phyloP scores from a whole-genome alignment of 53 echinoderm and acorn worm species.

The Patiria pectinifera region DNA sequence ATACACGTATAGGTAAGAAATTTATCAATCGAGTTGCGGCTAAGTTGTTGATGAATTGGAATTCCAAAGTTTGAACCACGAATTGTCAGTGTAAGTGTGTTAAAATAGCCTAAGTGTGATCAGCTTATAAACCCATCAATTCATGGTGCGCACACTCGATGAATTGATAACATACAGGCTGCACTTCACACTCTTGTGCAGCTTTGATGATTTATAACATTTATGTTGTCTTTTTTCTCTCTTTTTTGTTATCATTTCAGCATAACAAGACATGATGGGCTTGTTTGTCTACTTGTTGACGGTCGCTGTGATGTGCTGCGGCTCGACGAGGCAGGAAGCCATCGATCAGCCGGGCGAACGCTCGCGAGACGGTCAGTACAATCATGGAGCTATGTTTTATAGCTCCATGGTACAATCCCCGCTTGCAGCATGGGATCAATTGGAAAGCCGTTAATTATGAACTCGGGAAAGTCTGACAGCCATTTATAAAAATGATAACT shows the following conservation, averaged over 20 bases:
- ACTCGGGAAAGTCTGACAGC: too few species aligned
- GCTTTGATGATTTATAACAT: background rate
- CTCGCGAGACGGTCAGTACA: conserved; percentile 4
- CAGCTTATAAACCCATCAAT: too few species aligned
- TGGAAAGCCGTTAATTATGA: background rate
- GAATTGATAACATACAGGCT: too few species aligned
- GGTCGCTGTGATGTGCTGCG: background rate
- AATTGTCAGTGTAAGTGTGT: too few species aligned
- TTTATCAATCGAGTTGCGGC: too few species aligned
- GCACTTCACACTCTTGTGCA: too few species aligned
- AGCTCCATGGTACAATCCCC: background rate
- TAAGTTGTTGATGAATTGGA: too few species aligned
- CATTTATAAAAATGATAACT: background rate
- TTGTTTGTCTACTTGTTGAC: conserved; percentile 4
- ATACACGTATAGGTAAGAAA: too few species aligned
- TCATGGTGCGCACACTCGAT: too few species aligned
- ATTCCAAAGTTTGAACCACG: too few species aligned
- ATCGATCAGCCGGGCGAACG: background rate
- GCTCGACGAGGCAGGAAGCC: background rate
- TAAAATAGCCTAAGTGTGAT: too few species aligned
- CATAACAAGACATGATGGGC: background rate
- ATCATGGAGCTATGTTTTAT: too few species aligned
- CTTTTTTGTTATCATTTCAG: background rate
- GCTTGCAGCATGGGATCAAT: background rate
- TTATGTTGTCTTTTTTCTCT: background rate